These are phyloP conservation scores for Sternotherus odoratus DNA, from an alignment of 2,797 vertebrate species.

Conservation along the genomic window DNA sequence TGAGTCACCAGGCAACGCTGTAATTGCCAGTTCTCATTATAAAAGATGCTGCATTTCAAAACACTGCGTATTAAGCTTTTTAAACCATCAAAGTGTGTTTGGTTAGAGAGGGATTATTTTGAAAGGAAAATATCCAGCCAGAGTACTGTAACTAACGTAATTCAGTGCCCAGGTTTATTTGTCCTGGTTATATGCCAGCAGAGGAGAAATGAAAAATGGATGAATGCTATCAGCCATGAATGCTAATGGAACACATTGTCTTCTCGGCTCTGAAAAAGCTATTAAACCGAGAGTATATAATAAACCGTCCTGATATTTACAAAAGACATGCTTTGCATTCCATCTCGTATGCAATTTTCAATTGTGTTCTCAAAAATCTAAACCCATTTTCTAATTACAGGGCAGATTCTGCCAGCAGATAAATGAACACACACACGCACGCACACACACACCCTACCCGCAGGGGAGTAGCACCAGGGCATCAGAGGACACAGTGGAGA, in stretches of 20 bases:
- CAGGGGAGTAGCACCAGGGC: background rate
- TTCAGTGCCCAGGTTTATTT: background rate
- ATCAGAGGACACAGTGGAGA: background rate
- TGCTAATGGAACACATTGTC: background rate
- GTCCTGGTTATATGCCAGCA: background rate
- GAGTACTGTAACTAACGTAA: background rate
- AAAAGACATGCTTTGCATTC: background rate
- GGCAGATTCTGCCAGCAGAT: background rate
- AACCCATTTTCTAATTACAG: background rate
- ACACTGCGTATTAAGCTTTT: background rate
- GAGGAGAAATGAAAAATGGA: background rate
- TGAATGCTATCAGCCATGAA: background rate
- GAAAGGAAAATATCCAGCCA: background rate
- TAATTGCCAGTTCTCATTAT: background rate
- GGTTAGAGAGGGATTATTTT: background rate
- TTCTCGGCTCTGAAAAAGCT: background rate
- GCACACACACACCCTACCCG: background rate
- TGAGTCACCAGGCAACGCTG: background rate
- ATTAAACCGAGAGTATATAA: background rate
- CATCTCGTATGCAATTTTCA: background rate
- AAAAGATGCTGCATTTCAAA: no score
- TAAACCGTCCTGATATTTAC: background rate
- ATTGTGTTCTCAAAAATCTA: background rate
- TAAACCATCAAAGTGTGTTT: background rate
- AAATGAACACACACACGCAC: background rate